phyloP scores from a whole-genome alignment of 2,888 invertebrate species.

The Leptopterna dolabrata region DNA sequence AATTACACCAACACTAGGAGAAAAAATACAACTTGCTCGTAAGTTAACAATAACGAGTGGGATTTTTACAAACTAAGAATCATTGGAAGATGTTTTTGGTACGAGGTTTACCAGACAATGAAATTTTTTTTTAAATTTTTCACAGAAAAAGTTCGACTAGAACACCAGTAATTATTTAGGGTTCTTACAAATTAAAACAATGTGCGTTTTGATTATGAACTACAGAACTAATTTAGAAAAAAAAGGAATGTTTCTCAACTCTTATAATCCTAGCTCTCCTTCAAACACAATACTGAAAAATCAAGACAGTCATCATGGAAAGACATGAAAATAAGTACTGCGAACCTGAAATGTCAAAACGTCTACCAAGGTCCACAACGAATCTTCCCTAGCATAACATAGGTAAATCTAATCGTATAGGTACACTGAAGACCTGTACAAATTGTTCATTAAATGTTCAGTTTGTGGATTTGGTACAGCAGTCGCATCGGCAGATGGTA shows the following conservation, averaged over 20 bases:
- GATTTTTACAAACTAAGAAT: not conserved
- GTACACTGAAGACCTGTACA: too few relatives aligned
- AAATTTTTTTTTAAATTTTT: too few relatives aligned
- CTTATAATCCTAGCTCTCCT: not conserved
- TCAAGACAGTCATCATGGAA: conserved; percentile 10
- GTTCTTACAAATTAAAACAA: not conserved
- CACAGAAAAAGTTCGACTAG: not conserved
- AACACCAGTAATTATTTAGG: not conserved
- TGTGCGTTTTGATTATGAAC: not conserved
- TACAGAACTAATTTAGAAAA: not conserved
- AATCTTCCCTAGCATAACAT: too few relatives aligned
- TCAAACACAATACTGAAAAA: conserved; percentile 10
- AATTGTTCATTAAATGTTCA: too few relatives aligned
- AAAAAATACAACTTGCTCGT: not conserved
- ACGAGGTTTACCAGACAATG: not conserved
- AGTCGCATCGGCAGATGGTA: too few relatives aligned
- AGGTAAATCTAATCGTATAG: too few relatives aligned
- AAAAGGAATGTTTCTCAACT: conserved; percentile 14
- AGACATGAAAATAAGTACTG: not conserved
- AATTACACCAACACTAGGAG: not conserved
- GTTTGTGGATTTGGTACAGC: too few relatives aligned
- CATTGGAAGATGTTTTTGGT: not conserved
- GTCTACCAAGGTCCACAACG: too few relatives aligned
- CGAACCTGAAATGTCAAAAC: not conserved
- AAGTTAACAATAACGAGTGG: not conserved